Base-by-base conservation (phyloP, 2,797 vertebrate genomes). In the Pseudochromis fuscus region DNA sequence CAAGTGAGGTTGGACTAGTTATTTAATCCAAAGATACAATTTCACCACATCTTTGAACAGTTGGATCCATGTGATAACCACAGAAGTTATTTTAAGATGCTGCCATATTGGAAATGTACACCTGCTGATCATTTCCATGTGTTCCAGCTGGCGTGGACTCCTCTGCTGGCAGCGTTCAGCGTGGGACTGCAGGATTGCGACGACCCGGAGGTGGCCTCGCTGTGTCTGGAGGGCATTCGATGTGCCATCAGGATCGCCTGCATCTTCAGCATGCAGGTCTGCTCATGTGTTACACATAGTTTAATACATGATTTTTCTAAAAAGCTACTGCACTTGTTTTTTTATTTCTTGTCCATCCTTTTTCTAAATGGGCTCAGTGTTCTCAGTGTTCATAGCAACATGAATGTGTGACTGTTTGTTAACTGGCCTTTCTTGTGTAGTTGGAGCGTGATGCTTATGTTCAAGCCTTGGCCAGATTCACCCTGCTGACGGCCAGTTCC, bases 141-240 rank as follows among this genome's bases (percentile, higher is more conserved):
- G 66, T 67, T 85, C 72, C 70, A 99, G 97, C 90, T 99, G 84
- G 97, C 97, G 0, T 99, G 97, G 97, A 98, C 97, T 0, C 97
- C 97, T 0, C 63, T 99, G 59, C 85, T 99, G 85, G 97, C 97
- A 66, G 97, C 97, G 0, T 98, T 98, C 79, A 99, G 97, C 0
- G 95, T 99, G 10, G 97, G 97, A 0, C 91, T 99, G 62, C 97
- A 99, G 93, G 97, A 99, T 90, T 99, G 97, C 52, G 97, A 99
- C 0, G 97, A 99, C 88, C 95, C 95, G 0, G 97, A 99, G 49
- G 97, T 98, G 58, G 96, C 96, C 0, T 96, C 95, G 0, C 91
- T 98, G 77, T 99, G 97, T 79, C 87, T 99, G 85, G 97, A 99
- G 90, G 97, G 97, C 66, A 98, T 98, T 46, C 95, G 97, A 12